Percentiles rank a stretch among this genome's conserved stretches.
phyloP scores from a whole-genome alignment of 1,140 invertebrate genomes.

The Vollenhovia emeryi region DNA sequence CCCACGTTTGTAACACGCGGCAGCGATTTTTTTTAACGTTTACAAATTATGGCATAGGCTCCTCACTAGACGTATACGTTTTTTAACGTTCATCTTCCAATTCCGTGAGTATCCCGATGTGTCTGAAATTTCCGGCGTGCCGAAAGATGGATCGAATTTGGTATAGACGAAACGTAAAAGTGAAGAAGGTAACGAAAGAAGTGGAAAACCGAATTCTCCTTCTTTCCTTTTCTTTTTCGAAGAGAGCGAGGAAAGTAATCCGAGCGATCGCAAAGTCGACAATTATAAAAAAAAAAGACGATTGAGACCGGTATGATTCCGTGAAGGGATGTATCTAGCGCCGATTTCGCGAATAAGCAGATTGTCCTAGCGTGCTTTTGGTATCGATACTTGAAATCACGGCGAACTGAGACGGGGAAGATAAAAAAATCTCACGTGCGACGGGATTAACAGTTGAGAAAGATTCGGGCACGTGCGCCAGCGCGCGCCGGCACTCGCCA shows the following conservation, averaged over 20 bases:
- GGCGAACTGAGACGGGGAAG: neutral
- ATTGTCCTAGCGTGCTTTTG: neutral
- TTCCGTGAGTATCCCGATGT: conserved; percentile 30
- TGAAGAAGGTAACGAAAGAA: neutral
- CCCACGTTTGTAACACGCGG: conserved; percentile 56
- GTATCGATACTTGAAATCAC: neutral
- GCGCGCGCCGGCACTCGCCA: neutral
- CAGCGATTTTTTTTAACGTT: conserved; percentile 66
- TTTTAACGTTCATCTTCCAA: conserved; percentile 59
- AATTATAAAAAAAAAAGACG: neutral
- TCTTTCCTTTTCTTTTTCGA: neutral
- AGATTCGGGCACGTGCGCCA: neutral
- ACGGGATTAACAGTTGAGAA: neutral
- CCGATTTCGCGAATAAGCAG: neutral
- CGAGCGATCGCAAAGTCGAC: neutral
- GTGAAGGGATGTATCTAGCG: no score
- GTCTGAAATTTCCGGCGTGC: conserved; percentile 24
- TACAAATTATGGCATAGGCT: conserved; percentile 59
- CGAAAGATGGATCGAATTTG: conserved; percentile 9
- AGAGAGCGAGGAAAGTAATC: neutral
- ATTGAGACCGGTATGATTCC: conserved; percentile 3
- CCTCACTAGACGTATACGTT: conserved; percentile 60
- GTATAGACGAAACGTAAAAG: neutral
- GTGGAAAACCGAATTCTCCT: neutral
- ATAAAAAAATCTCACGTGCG: neutral